Percentiles rank a stretch among this genome's conserved stretches.
Conservation (phyloP, 2,113 vertebrate species). For the Channa argus region DNA sequence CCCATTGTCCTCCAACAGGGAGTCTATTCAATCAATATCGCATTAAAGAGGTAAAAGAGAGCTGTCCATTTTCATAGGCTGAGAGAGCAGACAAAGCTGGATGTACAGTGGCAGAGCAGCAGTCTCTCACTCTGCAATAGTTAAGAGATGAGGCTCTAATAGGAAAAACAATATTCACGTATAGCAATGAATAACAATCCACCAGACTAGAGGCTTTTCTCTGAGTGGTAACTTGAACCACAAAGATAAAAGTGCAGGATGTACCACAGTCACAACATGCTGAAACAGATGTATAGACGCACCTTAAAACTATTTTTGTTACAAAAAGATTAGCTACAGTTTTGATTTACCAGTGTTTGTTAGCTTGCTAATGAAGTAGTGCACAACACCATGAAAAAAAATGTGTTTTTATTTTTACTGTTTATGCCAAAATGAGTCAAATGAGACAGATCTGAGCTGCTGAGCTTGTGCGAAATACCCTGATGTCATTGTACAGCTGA, state of each 20-base stretch:
- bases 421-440: conserved; percentile 7
- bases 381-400: background rate
- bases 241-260: background rate
- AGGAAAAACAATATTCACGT: conserved; percentile 1
- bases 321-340: background rate
- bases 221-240: background rate
- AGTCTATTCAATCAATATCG: conserved; percentile 53
- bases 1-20: conserved; percentile 26
- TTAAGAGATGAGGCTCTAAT: conserved; percentile 1
- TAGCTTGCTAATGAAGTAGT: background rate
- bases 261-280: no score
- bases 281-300: background rate
- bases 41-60: conserved; percentile 46
- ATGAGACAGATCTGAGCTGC: conserved; percentile 1
- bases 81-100: conserved; percentile 13
- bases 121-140: background rate
- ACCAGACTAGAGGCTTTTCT: background rate
- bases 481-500: conserved; percentile 6
- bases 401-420: background rate
- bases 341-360: background rate
- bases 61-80: conserved; percentile 6
- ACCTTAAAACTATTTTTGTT: background rate
- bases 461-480: conserved; percentile 22
- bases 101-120: conserved; percentile 11
- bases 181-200: background rate